Evolutionary conservation across 2,888 invertebrate species (phyloP), one percentile per base, ranked within the genome.

Genomic region (Polylopha cassiicola): DNA sequence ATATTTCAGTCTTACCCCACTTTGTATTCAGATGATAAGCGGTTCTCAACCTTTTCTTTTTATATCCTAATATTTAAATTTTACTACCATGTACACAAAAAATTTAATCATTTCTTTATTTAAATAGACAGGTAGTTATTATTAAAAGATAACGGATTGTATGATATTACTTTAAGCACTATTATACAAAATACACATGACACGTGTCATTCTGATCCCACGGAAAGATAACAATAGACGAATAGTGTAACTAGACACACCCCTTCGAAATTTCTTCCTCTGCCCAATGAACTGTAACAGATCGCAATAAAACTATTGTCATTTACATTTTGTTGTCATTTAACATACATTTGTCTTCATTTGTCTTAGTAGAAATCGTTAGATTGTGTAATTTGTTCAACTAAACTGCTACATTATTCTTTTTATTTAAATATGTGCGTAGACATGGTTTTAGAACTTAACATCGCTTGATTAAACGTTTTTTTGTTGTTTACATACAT

Each of bases 281-380:
- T 56, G 69, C 65, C 74, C 65, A 80, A 76, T 78, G 68, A 72
- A 54, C 73, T 75, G 70, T 73, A 65, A 73, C 76, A 50, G 48
- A 48, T 51, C 60, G 63, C 68, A 70, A 64, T 72, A 62, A 69
- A 69, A 65, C 59, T 59, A 62, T 57, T 65, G 61, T 64, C 57
- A 60, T 48, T 51, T 48, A 55, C 57, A 63, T 60, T 66, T 61
- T 53, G 55, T 59, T 56, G 54, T 57, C 60, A 61, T 64, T 65
- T 55, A 58, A 53, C 55, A 60, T 59, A 20, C 62, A 68, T 70
- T 63, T 70, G 57, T 62, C 54, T 64, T 67, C 65, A 64, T 68
- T 61, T 53, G 48, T 58, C 59, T 55, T 58, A 37, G 41, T 43
- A 44, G 50, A 55, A 41, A 41, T 41, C 36, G 41, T 41, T 41